These are phyloP conservation scores for Drosophila saltans DNA, from an alignment of 1,140 invertebrate genomes.

Conservation along the genomic window DNA sequence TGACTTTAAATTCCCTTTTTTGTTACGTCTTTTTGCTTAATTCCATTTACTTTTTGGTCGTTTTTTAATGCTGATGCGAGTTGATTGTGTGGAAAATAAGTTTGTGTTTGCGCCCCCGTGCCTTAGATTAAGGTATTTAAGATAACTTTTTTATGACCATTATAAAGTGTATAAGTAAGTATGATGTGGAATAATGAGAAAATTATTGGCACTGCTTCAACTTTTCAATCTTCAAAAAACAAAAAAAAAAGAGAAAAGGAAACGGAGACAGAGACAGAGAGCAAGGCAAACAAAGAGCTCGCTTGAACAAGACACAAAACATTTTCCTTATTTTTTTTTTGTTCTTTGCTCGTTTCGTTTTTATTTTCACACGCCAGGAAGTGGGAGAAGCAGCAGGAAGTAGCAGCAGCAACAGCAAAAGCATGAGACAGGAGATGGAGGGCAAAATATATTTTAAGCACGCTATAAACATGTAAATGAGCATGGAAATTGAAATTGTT, in stretches of 20 bases:
- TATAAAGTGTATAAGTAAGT: conserved; percentile 37
- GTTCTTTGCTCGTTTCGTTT: conserved; percentile 2
- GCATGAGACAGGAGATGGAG: conserved; percentile 8
- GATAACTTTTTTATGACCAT: conserved; percentile 60
- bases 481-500: conserved; percentile 83
- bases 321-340: conserved; percentile 18
- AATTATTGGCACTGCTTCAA: conserved; percentile 75
- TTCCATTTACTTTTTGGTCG: conserved; percentile 3
- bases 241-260: conserved; percentile 14
- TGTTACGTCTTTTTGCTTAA: not conserved
- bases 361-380: conserved; percentile 66
- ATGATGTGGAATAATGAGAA: conserved; percentile 62
- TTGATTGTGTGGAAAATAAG: conserved; percentile 74
- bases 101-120: conserved; percentile 20
- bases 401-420: conserved; percentile 1
- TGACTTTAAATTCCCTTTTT: conserved; percentile 56
- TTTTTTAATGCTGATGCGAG: conserved; percentile 49
- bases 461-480: conserved; percentile 83
- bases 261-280: not conserved
- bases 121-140: conserved; percentile 65
- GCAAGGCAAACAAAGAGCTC: conserved; percentile 56
- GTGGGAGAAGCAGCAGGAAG: conserved; percentile 11
- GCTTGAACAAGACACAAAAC: conserved; percentile 76
- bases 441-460: conserved; percentile 74
- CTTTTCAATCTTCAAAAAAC: conserved; percentile 68